phyloP scores from a whole-genome alignment of 2,797 vertebrate species.

The Sus cebifrons region DNA sequence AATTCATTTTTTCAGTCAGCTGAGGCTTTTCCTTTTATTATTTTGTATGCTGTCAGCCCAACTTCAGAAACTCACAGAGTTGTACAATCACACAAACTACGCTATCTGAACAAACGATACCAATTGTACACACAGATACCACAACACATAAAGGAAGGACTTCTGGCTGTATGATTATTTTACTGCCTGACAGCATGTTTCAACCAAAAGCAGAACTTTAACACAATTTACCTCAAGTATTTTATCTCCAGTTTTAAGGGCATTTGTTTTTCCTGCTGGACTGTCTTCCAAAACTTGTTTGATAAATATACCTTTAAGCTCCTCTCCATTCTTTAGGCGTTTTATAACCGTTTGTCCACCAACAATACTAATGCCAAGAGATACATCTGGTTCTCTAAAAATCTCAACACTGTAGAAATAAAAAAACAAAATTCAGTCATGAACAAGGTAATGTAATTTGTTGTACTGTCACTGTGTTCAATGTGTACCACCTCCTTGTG shows the following conservation, averaged over 20 bases:
- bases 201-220: constrained; percentile 57
- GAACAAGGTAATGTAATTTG: constrained; percentile 45
- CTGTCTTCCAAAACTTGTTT: constrained; percentile 96
- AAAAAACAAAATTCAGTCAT: neutral
- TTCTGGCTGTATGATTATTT: constrained; percentile 7
- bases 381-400: constrained; percentile 93
- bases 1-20: neutral
- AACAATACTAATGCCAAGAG: constrained; percentile 98
- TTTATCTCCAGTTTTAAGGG: constrained; percentile 98
- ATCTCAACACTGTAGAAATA: constrained; percentile 94
- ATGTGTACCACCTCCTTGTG: neutral
- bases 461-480: neutral
- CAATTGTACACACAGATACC: neutral
- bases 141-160: neutral
- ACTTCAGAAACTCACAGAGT: neutral
- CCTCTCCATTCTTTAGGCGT: constrained; percentile 97
- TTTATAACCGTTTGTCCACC: constrained; percentile 97
- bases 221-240: constrained; percentile 97
- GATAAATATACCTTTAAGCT: constrained; percentile 98
- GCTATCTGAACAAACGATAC: neutral
- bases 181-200: neutral
- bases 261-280: constrained; percentile 93
- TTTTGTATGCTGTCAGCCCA: neutral
- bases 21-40: neutral
- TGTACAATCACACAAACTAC: neutral